Evolutionary conservation across 2,113 vertebrate genomes (phyloP), one percentile per base, ranked within the genome.

Genomic region (Pleuronectes platessa): DNA sequence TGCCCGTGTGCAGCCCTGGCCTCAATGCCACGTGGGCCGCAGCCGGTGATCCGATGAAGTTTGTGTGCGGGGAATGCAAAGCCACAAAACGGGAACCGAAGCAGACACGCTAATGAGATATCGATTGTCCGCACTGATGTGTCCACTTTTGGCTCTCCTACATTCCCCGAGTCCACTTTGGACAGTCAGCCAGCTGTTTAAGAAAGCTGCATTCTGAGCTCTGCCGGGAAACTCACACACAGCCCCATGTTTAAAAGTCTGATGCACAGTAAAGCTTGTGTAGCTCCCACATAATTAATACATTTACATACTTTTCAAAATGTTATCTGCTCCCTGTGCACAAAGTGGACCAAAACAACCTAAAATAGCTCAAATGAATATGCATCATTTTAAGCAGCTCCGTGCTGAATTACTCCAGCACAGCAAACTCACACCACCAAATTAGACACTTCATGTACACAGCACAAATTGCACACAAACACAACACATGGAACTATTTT

Each of bases 41-140:
- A 86, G 74, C 73, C 82, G 66, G 78, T 12, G 18, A 62, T 66
- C 71, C 20, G 61, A 79, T 71, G 79, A 79, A 81, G 72, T 37
- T n/a, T n/a, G 76, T 55, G 49, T 78, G 76, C 3, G 23, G 72
- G 82, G 81, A 89, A 86, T 85, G 74, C 76, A 81, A 81, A 90
- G 79, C 17, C 80, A 89, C 83, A 89, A 84, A 89, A 89, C 78
- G 73, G 83, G 81, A 83, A 84, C 88, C 70, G 75, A 84, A 86
- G 74, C 70, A 73, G 88, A 75, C 82, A 61, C 79, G 31, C 82
- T 85, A 91, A 92, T 88, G 89, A 88, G 86, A 82, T 90, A 90
- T 90, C 87, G 92, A 91, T 89, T 86, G 75, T 47, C 79, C 62
- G 47, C 76, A 63, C 82, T 79, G 82, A 84, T 78, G 89, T 85